These are phyloP conservation scores for Gymnogyps californianus DNA, from an alignment of 2,113 vertebrate genomes.

Conservation along the genomic window DNA sequence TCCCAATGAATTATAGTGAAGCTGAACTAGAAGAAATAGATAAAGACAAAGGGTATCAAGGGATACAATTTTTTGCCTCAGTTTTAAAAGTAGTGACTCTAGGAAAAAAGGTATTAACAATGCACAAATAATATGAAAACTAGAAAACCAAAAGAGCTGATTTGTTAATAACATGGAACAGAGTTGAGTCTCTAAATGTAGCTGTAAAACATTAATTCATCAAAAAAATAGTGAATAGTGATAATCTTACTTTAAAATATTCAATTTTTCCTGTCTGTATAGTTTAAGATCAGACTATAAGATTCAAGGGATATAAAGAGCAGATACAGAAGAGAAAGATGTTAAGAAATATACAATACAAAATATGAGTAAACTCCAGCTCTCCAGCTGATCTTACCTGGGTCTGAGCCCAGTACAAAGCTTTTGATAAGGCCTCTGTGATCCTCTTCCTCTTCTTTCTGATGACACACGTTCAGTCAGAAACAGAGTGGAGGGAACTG, in stretches of 20 bases:
- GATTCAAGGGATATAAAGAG: not conserved
- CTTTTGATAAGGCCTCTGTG: not conserved
- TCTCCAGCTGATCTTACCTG: not conserved
- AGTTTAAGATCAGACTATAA: not conserved
- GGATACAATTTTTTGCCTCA: not conserved
- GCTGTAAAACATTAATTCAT: not conserved
- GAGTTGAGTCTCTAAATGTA: not conserved
- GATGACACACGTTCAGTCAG: not conserved
- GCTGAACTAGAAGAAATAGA: not conserved
- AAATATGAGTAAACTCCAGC: not conserved
- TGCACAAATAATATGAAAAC: not conserved
- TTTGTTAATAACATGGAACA: not conserved
- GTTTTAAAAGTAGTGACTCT: not conserved
- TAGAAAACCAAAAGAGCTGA: not conserved
- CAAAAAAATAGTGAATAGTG: not conserved
- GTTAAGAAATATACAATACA: not conserved
- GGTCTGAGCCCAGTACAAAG: not conserved
- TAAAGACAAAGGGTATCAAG: not conserved
- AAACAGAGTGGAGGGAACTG: not conserved
- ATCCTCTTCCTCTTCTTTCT: conserved; percentile 35
- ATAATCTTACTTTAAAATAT: not conserved
- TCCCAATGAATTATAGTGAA: not conserved
- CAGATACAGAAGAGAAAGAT: not conserved
- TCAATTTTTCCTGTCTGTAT: not conserved
- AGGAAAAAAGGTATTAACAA: not conserved